Percentiles rank a stretch among this genome's conserved stretches.
These are phyloP conservation scores for Eueremaeus valkanovi DNA, from an alignment of 2,888 invertebrate genomes.

Conservation along the genomic window DNA sequence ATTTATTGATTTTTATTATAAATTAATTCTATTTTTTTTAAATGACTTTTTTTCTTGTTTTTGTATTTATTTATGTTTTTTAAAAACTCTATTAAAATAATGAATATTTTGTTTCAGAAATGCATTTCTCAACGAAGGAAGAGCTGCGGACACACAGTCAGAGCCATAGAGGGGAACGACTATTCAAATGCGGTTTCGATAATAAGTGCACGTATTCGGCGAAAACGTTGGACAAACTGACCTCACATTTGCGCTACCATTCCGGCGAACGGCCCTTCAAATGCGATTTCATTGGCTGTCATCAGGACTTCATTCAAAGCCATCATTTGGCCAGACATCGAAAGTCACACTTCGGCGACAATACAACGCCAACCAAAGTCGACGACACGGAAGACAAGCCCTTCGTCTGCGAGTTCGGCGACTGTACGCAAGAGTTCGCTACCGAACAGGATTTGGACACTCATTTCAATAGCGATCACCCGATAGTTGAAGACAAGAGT, in stretches of 20 bases:
- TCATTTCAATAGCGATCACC: neutral
- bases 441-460: neutral
- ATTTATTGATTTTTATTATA: neutral
- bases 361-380: neutral
- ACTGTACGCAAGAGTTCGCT: neutral
- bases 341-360: constrained; percentile 8
- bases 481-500: no score
- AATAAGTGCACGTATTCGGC: constrained; percentile 23
- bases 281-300: constrained; percentile 34
- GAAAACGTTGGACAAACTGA: constrained; percentile 22
- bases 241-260: constrained; percentile 11
- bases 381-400: neutral
- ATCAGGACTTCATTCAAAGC: constrained; percentile 25
- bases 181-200: constrained; percentile 17
- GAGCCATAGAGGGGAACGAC: constrained; percentile 18
- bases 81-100: no score
- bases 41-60: no score
- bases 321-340: constrained; percentile 33
- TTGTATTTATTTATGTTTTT: neutral
- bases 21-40: neutral
- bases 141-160: constrained; percentile 17
- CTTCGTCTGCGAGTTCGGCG: neutral
- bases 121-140: constrained; percentile 23
- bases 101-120: constrained; percentile 4
- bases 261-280: constrained; percentile 29